phyloP scores from a whole-genome alignment of 2,888 invertebrate species.

The Ophion ellenae region DNA sequence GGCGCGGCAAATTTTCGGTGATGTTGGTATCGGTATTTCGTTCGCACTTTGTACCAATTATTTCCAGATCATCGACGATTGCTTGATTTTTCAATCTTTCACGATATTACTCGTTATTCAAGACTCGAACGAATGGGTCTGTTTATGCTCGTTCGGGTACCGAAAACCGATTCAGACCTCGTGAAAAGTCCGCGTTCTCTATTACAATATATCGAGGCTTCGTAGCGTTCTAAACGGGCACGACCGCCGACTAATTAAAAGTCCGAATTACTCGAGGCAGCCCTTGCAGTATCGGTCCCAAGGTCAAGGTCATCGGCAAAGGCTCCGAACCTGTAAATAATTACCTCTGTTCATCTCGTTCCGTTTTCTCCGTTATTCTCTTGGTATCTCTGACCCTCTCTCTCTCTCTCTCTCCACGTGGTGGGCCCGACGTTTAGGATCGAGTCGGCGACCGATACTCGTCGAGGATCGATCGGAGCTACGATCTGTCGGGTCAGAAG shows the following conservation, averaged over 20 bases:
- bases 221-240: too few species aligned
- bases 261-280: neutral
- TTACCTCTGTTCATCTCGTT: neutral
- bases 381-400: neutral
- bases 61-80: too few species aligned
- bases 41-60: too few species aligned
- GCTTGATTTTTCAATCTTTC: too few species aligned
- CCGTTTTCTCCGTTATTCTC: neutral
- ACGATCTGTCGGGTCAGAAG: conserved; percentile 90
- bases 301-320: neutral
- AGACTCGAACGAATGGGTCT: too few species aligned
- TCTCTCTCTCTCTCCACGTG: neutral
- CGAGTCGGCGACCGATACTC: conserved; percentile 68
- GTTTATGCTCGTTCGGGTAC: too few species aligned
- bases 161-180: too few species aligned
- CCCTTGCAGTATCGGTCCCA: neutral
- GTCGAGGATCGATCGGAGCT: conserved; percentile 76
- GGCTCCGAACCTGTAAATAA: neutral
- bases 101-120: too few species aligned
- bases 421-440: conserved; percentile 42
- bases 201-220: too few species aligned
- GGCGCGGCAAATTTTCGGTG: too few species aligned
- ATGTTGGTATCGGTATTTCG: too few species aligned
- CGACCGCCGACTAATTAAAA: neutral
- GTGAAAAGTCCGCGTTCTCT: too few species aligned